These are phyloP conservation scores for Pseudococcus longispinus DNA, from an alignment of 2,888 invertebrate genomes.

Conservation along the genomic window DNA sequence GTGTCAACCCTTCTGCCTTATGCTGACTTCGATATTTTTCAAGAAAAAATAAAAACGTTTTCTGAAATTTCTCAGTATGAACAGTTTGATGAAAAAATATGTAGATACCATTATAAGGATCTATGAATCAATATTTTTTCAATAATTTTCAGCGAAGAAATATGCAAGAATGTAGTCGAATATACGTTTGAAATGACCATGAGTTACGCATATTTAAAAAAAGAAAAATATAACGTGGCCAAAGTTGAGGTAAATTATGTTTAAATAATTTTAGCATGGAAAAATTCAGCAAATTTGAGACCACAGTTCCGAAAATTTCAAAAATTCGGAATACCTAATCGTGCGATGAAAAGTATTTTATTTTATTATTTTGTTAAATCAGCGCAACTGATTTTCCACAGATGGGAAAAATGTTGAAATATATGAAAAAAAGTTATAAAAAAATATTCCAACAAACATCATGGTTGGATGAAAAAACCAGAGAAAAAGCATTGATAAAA, in stretches of 20 bases:
- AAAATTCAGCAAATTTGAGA: no score
- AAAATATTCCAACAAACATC: constrained; percentile 72
- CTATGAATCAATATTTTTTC: not conserved
- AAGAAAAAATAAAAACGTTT: not conserved
- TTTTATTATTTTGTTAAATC: no score
- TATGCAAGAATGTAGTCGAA: constrained; percentile 60
- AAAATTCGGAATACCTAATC: no score
- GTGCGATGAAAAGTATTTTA: no score
- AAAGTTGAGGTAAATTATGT: constrained; percentile 45
- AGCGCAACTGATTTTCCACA: no score
- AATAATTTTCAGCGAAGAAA: constrained; percentile 69
- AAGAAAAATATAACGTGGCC: not conserved
- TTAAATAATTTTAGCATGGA: not conserved
- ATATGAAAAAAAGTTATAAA: constrained; percentile 76
- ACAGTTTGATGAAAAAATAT: not conserved
- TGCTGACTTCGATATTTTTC: not conserved
- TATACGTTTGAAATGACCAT: constrained; percentile 63
- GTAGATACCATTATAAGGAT: no score
- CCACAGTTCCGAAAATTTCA: no score
- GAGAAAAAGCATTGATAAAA: constrained; percentile 73
- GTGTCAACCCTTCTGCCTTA: not conserved
- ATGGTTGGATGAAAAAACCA: constrained; percentile 83
- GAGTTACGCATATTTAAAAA: constrained; percentile 55
- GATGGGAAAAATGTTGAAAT: constrained; percentile 78
- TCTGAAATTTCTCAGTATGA: no score